Percentiles rank a stretch among this genome's conserved stretches.
These are phyloP conservation scores for Drosophila chauvacae DNA, from an alignment of 1,140 invertebrate genomes.

Conservation along the genomic window DNA sequence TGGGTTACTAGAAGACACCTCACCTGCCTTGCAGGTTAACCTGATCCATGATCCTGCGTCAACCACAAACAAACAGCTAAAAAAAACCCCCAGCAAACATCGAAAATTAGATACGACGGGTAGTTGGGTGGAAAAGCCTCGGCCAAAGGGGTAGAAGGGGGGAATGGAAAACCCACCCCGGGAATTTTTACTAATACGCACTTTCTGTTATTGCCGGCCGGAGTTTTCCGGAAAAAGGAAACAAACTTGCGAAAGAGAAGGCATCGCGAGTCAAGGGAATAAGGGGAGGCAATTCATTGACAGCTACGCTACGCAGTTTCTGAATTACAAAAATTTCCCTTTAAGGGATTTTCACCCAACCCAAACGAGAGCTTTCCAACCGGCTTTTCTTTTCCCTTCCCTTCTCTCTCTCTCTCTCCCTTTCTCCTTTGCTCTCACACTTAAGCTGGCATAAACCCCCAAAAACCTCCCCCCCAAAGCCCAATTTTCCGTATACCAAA, in stretches of 20 bases:
- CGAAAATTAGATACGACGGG: conserved; percentile 28
- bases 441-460: conserved; percentile 22
- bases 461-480: conserved; percentile 18
- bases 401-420: not conserved
- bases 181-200: conserved; percentile 50
- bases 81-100: conserved; percentile 9
- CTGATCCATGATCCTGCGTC: conserved; percentile 19
- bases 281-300: conserved; percentile 15
- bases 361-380: conserved; percentile 52
- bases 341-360: conserved; percentile 24
- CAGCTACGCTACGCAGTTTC: conserved; percentile 12
- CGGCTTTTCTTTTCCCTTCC: conserved; percentile 42
- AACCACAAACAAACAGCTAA: conserved; percentile 12
- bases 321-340: conserved; percentile 48
- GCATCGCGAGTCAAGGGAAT: not conserved
- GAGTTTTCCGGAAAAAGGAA: conserved; percentile 39
- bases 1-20: not conserved
- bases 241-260: conserved; percentile 29
- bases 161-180: conserved; percentile 55
- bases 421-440: conserved; percentile 45
- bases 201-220: conserved; percentile 68
- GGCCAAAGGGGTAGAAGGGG: conserved; percentile 17
- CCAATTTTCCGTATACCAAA: conserved; percentile 71
- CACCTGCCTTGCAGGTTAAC: conserved; percentile 19
- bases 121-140: conserved; percentile 57